Evolutionary conservation across 2,888 invertebrate genomes (phyloP).

Genomic region (Cheilosia scutellata): DNA sequence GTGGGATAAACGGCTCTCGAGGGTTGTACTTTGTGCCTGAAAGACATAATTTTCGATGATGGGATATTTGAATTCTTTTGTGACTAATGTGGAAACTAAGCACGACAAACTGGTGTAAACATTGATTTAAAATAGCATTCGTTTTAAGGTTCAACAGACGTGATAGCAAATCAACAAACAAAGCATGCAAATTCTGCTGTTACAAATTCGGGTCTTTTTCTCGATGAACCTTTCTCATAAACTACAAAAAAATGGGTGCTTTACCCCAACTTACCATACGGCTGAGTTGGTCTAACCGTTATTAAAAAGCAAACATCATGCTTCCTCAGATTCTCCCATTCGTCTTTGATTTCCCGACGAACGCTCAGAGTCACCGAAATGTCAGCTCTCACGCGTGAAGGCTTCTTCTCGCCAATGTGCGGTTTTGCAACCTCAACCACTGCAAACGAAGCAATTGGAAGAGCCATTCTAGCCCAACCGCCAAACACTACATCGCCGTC

Average conservation of each 20-base stretch:
- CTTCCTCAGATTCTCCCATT: constrained; percentile 98
- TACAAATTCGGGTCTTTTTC: too few relatives aligned
- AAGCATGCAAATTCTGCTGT: too few relatives aligned
- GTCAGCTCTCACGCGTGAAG: constrained; percentile 97
- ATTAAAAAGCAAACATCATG: constrained; percentile 99
- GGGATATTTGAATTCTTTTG: background rate
- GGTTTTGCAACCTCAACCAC: constrained; percentile 98
- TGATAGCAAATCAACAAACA: too few relatives aligned
- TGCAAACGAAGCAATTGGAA: constrained; percentile 95
- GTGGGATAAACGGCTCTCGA: constrained; percentile 93
- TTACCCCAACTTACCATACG: constrained; percentile 88
- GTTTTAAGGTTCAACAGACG: too few relatives aligned
- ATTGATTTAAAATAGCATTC: too few relatives aligned
- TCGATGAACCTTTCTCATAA: too few relatives aligned
- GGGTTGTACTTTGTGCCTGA: constrained; percentile 91
- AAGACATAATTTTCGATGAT: constrained; percentile 14
- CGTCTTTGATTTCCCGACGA: constrained; percentile 94
- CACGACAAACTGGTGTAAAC: too few relatives aligned
- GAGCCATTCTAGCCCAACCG: constrained; percentile 99
- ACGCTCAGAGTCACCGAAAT: constrained; percentile 96
- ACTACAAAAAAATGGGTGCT: too few relatives aligned
- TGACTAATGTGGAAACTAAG: background rate
- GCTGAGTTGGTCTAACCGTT: constrained; percentile 93
- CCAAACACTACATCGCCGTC: constrained; percentile 95
- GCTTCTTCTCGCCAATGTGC: constrained; percentile 96